Base-by-base conservation (phyloP, 2,888 invertebrate species). In the Toxonevra muliebris region DNA sequence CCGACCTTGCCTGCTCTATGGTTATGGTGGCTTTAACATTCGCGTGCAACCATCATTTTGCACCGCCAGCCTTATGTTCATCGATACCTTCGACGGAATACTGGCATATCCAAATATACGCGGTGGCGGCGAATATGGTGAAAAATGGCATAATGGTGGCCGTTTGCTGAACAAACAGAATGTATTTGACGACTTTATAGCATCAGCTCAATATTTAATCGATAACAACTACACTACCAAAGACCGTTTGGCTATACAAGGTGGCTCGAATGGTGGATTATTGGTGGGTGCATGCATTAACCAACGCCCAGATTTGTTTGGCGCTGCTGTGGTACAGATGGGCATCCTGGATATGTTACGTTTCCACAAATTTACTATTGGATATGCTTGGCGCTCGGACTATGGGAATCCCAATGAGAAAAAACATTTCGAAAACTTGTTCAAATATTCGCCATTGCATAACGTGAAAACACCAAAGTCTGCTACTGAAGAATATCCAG, bases 41-140 rank as follows among this genome's bases (percentile, higher is more conserved):
- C 93, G 94, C 83, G 87, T 97, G 73, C 92, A 93, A 81, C 98
- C 98, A 7, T 89, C 90, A 61, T 95, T 79, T 87, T 93, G 94
- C 76, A 90, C 96, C 41, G 92, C 93, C 13, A 88, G 96, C 40
- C 76, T 97, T 43, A 90, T 96, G 73, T 96, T 96, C 84, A 92
- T 98, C 81, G 93, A 96, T 79, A 91, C 95, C 79, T 91, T 97
- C 74, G 89, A 92, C 82, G 98, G 97, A 1, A 89, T 97, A 62
- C 89, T 95, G 72, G 98, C 96, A 15, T 89, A 96, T 74, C 93
- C 98, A 41, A 99, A 98, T 87, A 92, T 98, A 65, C 89, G 98
- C 59, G 98, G 98, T 64, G 98, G 98, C 80, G 97, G 97, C 1
- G 98, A 99, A 84, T 99, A 98, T 85, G 98, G 98, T 53, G 95